Conservation (phyloP, 2,888 invertebrate genomes). For the Scelioninae gen. 1 region DNA sequence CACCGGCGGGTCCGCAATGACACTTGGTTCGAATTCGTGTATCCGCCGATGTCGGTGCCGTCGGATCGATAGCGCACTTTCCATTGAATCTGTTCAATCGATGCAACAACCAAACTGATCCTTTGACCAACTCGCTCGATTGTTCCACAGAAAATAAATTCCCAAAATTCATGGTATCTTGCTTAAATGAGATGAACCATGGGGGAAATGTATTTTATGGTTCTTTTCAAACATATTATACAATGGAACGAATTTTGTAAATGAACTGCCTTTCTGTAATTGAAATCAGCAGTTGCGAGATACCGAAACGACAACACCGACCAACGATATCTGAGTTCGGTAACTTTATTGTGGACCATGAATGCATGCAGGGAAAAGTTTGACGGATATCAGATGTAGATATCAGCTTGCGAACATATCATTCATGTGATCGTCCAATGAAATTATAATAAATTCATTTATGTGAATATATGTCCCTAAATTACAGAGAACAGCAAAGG, state of each 20-base stretch:
- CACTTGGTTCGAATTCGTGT: constrained; percentile 31
- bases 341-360: not conserved
- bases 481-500: no score
- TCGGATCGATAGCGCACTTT: constrained; percentile 32
- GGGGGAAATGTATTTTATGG: not conserved
- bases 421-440: no score
- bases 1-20: constrained; percentile 46
- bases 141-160: not conserved
- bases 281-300: not conserved
- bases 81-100: constrained; percentile 23
- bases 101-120: no score
- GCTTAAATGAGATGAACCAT: no score
- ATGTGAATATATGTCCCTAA: no score
- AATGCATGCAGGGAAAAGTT: not conserved
- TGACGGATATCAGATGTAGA: no score
- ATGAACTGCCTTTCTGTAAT: not conserved
- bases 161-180: not conserved
- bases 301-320: not conserved
- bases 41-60: constrained; percentile 16
- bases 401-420: no score
- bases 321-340: constrained; percentile 1
- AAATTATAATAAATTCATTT: no score
- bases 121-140: no score
- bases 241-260: not conserved
- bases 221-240: not conserved